A percentile compares a stretch with the other conserved stretches of the same genome.
These are phyloP conservation scores for Leptinotarsa peninsularis DNA, from an alignment of 2,888 invertebrate species.

Conservation along the genomic window DNA sequence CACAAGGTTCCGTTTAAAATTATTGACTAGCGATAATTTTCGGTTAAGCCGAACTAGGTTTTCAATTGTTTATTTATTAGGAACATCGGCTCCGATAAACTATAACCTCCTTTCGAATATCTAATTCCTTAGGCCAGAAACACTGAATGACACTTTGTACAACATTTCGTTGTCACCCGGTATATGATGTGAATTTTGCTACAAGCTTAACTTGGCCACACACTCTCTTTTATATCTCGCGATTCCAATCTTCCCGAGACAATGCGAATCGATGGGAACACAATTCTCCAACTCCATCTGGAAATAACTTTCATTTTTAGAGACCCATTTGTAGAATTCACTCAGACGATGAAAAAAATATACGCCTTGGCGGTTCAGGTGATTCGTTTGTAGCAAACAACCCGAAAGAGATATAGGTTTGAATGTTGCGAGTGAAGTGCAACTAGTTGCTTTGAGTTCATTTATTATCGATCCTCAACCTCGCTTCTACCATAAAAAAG, in stretches of 20 bases:
- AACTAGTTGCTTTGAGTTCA: neutral
- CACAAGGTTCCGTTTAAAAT: no score
- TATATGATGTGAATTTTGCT: no score
- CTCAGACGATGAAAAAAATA: conserved; percentile 2
- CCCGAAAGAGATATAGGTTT: neutral
- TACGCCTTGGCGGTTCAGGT: neutral
- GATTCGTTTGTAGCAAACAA: conserved; percentile 1
- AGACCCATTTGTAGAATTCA: neutral
- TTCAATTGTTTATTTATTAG: no score
- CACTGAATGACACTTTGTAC: no score
- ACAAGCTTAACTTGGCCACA: neutral
- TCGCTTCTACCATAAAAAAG: neutral
- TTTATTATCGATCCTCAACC: neutral
- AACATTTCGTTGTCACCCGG: no score
- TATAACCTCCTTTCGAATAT: no score
- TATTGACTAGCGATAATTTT: no score
- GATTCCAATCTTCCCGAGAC: neutral
- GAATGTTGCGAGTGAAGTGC: neutral
- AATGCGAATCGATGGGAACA: neutral
- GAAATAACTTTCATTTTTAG: neutral
- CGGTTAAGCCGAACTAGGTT: no score
- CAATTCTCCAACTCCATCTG: neutral
- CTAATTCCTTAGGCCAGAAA: no score
- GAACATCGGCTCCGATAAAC: no score
- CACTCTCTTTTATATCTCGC: neutral